Percentiles rank a stretch among this genome's conserved stretches.
phyloP scores from a whole-genome alignment of 2,888 invertebrate species.

The Drosophila monieri region DNA sequence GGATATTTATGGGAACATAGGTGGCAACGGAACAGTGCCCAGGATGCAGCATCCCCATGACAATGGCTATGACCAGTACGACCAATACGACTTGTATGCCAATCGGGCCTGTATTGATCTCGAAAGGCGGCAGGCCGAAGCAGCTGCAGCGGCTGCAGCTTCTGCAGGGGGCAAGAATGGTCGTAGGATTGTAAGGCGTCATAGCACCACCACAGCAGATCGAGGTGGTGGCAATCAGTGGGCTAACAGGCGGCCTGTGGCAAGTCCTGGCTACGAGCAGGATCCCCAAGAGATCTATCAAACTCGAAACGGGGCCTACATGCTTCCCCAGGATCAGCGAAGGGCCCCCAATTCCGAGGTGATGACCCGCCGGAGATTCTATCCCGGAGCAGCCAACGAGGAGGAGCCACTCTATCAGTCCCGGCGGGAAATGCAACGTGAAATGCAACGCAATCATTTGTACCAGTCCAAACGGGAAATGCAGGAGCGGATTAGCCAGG shows the following conservation, averaged over 20 bases:
- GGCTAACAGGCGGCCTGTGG: conserved; percentile 59
- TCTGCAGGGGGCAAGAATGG: conserved; percentile 58
- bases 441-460: conserved; percentile 82
- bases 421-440: conserved; percentile 83
- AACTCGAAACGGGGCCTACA: conserved; percentile 81
- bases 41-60: conserved; percentile 52
- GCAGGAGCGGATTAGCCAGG: conserved; percentile 83
- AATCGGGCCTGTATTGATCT: conserved; percentile 84
- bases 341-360: conserved; percentile 82
- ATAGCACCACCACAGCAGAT: conserved; percentile 84
- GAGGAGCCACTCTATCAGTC: conserved; percentile 82
- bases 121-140: conserved; percentile 82
- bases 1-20: conserved; percentile 83
- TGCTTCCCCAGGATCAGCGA: conserved; percentile 77
- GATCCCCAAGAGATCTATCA: conserved; percentile 77
- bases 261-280: conserved; percentile 60
- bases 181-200: conserved; percentile 81
- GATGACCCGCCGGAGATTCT: conserved; percentile 82
- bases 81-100: conserved; percentile 83
- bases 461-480: conserved; percentile 83
- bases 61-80: conserved; percentile 60
- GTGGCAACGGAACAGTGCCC: conserved; percentile 47
- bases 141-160: conserved; percentile 54
- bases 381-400: conserved; percentile 80
- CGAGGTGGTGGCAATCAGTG: conserved; percentile 55